These are phyloP conservation scores for Calidris pugnax DNA, from an alignment of 2,113 vertebrate genomes.

Conservation along the genomic window DNA sequence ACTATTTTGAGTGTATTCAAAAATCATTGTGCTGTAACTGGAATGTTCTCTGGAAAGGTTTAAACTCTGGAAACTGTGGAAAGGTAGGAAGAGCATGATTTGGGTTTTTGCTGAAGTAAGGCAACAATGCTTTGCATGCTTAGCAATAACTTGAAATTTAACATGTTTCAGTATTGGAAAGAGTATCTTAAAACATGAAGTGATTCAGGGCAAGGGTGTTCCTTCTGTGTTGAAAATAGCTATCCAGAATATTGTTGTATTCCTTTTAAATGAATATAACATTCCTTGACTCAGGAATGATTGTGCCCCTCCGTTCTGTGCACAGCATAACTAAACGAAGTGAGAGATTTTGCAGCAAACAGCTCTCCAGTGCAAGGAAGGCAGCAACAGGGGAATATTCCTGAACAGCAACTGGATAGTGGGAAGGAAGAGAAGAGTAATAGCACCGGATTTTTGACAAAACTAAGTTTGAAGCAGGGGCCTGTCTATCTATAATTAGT, in stretches of 20 bases:
- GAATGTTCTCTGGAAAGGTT: not conserved
- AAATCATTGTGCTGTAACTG: not conserved
- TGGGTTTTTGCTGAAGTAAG: not conserved
- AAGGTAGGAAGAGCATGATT: not conserved
- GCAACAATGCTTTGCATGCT: not conserved
- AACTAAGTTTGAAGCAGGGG: not conserved
- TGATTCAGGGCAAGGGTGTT: not conserved
- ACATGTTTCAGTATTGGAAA: not conserved
- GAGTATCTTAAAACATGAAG: not conserved
- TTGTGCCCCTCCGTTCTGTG: not conserved
- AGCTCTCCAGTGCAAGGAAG: not conserved
- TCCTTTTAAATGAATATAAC: not conserved
- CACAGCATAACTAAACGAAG: not conserved
- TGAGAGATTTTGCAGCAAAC: not conserved
- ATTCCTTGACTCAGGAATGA: fast-evolving
- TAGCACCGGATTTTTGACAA: not conserved
- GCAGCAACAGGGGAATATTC: not conserved
- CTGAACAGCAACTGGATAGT: not conserved
- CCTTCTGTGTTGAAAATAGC: not conserved
- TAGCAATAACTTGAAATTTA: not conserved
- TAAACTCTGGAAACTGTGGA: not conserved
- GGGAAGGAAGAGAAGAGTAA: not conserved
- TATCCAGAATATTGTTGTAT: not conserved
- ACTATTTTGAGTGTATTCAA: not conserved
- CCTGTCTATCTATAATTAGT: not conserved